A percentile compares a stretch with the other conserved stretches of the same genome.
Evolutionary conservation across 2,113 vertebrate species (phyloP).

Genomic region (Anguilla japonica): DNA sequence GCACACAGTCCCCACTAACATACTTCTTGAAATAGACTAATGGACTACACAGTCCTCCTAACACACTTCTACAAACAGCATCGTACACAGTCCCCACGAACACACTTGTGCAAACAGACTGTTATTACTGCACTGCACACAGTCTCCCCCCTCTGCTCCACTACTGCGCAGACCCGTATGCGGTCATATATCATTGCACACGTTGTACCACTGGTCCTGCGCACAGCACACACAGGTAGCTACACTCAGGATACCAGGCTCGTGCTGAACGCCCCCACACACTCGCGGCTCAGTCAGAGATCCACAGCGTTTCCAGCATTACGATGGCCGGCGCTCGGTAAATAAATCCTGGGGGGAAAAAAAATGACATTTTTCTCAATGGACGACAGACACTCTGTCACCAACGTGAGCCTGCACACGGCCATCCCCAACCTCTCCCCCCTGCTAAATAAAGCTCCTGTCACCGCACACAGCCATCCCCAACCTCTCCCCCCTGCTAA

Average conservation of each 20-base stretch:
- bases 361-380: too few relatives aligned
- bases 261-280: background rate
- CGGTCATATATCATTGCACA: background rate
- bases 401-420: background rate
- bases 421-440: background rate
- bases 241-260: too few relatives aligned
- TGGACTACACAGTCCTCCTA: too few relatives aligned
- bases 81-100: background rate
- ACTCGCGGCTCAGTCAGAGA: background rate
- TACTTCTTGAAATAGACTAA: too few relatives aligned
- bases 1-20: too few relatives aligned
- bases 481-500: background rate
- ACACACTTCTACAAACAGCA: too few relatives aligned
- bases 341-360: too few relatives aligned
- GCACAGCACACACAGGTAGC: background rate
- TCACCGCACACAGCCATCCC: background rate
- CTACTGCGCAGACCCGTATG: too few relatives aligned
- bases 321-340: too few relatives aligned
- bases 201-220: background rate
- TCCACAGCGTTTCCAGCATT: too few relatives aligned
- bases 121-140: background rate
- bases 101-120: background rate
- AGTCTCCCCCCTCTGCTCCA: background rate
- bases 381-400: background rate
- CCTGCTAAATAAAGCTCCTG: background rate